Evolutionary conservation across 1,140 invertebrate species (phyloP), one percentile per base, ranked within the genome.

Genomic region (Drosophila carrolli): DNA sequence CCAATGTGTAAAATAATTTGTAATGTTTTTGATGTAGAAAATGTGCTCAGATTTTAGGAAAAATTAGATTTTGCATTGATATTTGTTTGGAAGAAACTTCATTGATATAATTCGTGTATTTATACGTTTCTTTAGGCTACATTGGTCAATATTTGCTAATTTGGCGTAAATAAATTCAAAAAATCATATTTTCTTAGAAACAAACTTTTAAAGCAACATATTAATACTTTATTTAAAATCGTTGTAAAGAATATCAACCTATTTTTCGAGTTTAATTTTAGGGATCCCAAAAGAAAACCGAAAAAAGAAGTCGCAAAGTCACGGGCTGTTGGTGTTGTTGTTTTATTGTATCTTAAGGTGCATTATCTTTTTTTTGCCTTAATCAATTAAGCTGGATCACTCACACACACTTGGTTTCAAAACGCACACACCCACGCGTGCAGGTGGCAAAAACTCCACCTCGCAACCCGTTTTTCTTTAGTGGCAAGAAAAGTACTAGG

Each of bases 401-500:
- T 57, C 40, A 53, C 53, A 54, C 58, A 53, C 56, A 47, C 9
- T 47, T 16, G 19, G 23, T 4, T 10, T 32, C 54, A 35, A 32
- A 43, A 74, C 60, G 23, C 43, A 53, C 68, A 71, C 73, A 63
- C 73, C 48, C 61, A 57, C 74, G 23, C 57, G 55, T 46, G 44
- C 75, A 82, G 58, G 60, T 71, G 63, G 43, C 74, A 63, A 62
- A 62, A 70, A 56, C 44, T 78, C 35, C 44, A 62, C 71, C 77
- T 58, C 56, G 50, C 59, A 81, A 84, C 81, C 59, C 67, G 81
- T 81, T 85, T 67, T 63, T 37, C 40, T 70, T 79, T 66, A 47
- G 48, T 50, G 67, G 38, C 60, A 65, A 86, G 82, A 70, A 86
- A 81, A 77, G 59, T 68, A 84, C 53, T 62, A 70, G 78, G 63